Evolutionary conservation across 2,888 invertebrate genomes (phyloP).

Genomic region (Lasioglossum malachurum): DNA sequence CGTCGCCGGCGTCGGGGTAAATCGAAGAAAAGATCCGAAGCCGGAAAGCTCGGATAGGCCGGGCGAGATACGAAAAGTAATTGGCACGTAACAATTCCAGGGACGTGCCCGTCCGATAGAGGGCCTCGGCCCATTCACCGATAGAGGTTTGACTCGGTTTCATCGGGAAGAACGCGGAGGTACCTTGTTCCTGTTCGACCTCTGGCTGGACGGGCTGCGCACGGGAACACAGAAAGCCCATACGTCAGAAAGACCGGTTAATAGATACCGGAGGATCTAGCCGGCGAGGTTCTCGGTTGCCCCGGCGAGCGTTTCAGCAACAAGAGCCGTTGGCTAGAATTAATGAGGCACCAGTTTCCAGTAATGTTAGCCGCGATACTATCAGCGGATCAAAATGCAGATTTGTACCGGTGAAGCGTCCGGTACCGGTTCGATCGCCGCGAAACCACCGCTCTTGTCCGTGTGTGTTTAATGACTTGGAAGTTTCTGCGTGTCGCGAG

Average conservation of each 20-base stretch:
- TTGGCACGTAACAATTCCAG: constrained; percentile 67
- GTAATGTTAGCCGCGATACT: constrained; percentile 60
- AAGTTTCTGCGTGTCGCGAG: constrained; percentile 38
- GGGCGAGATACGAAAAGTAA: constrained; percentile 65
- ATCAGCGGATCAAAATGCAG: constrained; percentile 69
- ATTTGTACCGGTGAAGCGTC: constrained; percentile 49
- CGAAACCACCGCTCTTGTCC: constrained; percentile 13
- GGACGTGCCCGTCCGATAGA: constrained; percentile 31
- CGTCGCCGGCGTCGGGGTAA: not conserved
- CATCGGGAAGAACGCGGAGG: constrained; percentile 36
- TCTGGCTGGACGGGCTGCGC: constrained; percentile 37
- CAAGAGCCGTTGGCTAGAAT: constrained; percentile 60
- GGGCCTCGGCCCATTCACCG: constrained; percentile 25
- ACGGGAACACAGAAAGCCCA: constrained; percentile 22
- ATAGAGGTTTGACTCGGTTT: constrained; percentile 33
- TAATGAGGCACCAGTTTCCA: constrained; percentile 65
- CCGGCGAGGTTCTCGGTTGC: constrained; percentile 16
- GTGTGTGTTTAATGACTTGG: constrained; percentile 49
- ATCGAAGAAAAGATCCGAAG: constrained; percentile 12
- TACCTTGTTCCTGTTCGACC: constrained; percentile 49
- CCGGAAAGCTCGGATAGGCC: constrained; percentile 57
- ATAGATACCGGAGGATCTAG: constrained; percentile 52
- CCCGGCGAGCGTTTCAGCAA: constrained; percentile 46
- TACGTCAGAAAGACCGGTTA: constrained; percentile 59
- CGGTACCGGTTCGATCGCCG: constrained; percentile 54